Conservation (phyloP, 2,113 vertebrate species). For the Peromyscus californicus region DNA sequence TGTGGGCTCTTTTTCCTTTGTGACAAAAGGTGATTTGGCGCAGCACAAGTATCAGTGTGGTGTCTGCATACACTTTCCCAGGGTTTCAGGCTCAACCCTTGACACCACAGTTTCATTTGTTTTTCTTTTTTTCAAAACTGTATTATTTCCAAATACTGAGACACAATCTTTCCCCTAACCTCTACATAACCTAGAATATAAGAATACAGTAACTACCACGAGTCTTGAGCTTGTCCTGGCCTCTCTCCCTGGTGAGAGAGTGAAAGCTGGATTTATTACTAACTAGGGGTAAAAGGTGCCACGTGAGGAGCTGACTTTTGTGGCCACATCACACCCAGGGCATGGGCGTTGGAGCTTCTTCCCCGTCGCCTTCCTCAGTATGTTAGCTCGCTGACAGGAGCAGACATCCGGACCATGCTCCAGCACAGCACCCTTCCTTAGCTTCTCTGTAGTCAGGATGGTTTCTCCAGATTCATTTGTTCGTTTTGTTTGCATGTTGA, state of each 20-base stretch:
- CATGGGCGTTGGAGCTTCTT: neutral
- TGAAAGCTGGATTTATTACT: conserved; percentile 31
- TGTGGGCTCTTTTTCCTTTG: neutral
- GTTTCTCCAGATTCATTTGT: neutral
- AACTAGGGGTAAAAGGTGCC: neutral
- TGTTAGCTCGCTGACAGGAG: neutral
- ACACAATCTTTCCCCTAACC: neutral
- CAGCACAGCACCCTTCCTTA: neutral
- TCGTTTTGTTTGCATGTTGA: neutral
- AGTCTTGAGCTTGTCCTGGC: neutral
- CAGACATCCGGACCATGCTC: neutral
- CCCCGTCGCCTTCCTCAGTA: neutral
- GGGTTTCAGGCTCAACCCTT: neutral
- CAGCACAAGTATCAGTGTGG: neutral
- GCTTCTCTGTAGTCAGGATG: neutral
- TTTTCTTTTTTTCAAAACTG: neutral
- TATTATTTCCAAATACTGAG: neutral
- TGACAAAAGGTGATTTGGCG: neutral
- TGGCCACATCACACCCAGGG: neutral
- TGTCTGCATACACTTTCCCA: neutral
- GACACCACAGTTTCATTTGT: neutral
- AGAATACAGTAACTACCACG: neutral
- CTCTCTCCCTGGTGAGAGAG: neutral
- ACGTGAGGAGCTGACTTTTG: neutral
- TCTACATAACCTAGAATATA: neutral